phyloP scores from a whole-genome alignment of 2,797 vertebrate genomes.

The Melanotaenia trifasciata region DNA sequence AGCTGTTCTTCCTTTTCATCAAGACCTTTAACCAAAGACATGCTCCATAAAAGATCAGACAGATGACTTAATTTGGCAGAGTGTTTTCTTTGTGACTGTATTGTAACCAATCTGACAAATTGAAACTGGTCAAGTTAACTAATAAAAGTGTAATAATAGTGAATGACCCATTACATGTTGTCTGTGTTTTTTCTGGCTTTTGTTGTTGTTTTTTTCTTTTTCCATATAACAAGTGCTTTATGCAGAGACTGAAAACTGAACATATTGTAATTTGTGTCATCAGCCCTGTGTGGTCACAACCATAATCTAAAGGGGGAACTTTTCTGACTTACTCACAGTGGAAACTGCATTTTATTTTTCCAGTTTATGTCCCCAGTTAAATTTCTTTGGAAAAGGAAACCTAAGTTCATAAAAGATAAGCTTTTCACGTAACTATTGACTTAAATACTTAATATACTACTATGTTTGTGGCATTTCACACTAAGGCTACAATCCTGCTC shows the following conservation, averaged over 20 bases:
- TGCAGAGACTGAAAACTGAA: slow-evolving; percentile 1
- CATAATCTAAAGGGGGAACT: slow-evolving; percentile 49
- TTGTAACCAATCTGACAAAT: slow-evolving; percentile 76
- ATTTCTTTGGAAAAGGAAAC: slow-evolving; percentile 74
- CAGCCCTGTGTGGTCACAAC: slow-evolving; percentile 32
- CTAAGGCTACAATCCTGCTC: not conserved
- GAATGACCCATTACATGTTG: slow-evolving; percentile 80
- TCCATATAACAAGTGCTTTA: slow-evolving; percentile 3
- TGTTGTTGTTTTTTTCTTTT: not conserved
- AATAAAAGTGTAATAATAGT: slow-evolving; percentile 82
- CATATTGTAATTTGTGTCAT: slow-evolving; percentile 7
- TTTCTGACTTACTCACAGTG: slow-evolving; percentile 45
- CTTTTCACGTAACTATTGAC: not conserved
- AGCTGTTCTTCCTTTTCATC: slow-evolving; percentile 78
- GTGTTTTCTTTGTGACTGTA: slow-evolving; percentile 79
- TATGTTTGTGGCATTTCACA: not conserved
- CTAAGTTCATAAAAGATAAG: not conserved
- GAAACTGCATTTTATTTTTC: slow-evolving; percentile 43
- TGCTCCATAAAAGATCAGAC: slow-evolving; percentile 72
- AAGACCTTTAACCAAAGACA: slow-evolving; percentile 80
- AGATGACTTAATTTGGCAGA: slow-evolving; percentile 76
- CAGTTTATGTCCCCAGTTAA: slow-evolving; percentile 11
- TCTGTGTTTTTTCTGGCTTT: slow-evolving; percentile 16
- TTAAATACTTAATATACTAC: not conserved
- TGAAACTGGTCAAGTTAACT: slow-evolving; percentile 74